Evolutionary conservation across 2,797 vertebrate genomes (phyloP).

Genomic region (Ptychadena robeensis): DNA sequence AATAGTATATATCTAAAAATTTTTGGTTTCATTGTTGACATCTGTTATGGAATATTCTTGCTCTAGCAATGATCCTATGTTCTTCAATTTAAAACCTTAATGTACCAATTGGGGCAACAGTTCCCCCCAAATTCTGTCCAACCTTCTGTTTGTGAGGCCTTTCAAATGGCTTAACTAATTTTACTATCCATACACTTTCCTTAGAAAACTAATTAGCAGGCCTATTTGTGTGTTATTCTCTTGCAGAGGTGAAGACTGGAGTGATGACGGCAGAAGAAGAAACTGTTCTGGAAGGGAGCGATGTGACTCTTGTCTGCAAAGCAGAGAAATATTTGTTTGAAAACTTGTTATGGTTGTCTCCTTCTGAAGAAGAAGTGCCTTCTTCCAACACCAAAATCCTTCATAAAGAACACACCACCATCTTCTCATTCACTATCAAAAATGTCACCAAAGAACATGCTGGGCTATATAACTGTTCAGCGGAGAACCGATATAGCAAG

Average conservation of each 20-base stretch:
- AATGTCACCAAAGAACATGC: conserved; percentile 77
- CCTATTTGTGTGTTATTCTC: background rate
- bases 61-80: too few species aligned
- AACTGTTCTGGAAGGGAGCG: conserved; percentile 75
- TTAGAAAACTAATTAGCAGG: too few species aligned
- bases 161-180: too few species aligned
- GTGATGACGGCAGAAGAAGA: conserved; percentile 65
- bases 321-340: conserved; percentile 84
- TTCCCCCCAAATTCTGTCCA: too few species aligned
- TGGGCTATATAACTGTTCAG: conserved; percentile 79
- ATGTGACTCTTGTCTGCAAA: conserved; percentile 80
- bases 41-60: too few species aligned
- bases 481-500: conserved; percentile 69
- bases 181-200: too few species aligned
- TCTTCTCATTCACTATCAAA: conserved; percentile 73
- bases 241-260: conserved; percentile 51
- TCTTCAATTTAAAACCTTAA: too few species aligned
- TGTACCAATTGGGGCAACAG: too few species aligned
- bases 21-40: too few species aligned
- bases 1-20: too few species aligned
- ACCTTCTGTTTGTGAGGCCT: too few species aligned
- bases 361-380: conserved; percentile 69
- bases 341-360: conserved; percentile 79
- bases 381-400: conserved; percentile 57
- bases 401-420: conserved; percentile 75